phyloP scores from a whole-genome alignment of 2,888 invertebrate species.

The Calliopum simillimum region DNA sequence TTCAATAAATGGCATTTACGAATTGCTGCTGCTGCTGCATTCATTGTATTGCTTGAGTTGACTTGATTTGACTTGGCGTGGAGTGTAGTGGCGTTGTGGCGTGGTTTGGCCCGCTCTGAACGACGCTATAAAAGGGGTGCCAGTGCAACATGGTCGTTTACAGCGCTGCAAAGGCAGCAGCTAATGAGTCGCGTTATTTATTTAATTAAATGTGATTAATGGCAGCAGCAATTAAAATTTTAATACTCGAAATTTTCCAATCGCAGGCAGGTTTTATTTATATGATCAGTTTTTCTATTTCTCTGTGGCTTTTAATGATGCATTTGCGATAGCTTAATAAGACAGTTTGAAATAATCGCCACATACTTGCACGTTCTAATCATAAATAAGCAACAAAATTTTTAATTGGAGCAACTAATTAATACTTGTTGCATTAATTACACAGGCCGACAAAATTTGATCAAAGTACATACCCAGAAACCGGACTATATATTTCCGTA shows the following conservation, averaged over 20 bases:
- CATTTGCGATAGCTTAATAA: slow-evolving; percentile 15
- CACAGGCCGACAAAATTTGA: no score
- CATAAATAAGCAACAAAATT: slow-evolving; percentile 22
- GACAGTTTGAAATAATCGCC: slow-evolving; percentile 29
- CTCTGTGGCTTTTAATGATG: background rate
- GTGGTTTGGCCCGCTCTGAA: no score
- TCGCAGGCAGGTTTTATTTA: slow-evolving; percentile 5
- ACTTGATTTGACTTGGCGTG: no score
- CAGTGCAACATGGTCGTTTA: slow-evolving; percentile 1
- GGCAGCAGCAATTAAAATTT: slow-evolving; percentile 34
- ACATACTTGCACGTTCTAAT: slow-evolving; percentile 43
- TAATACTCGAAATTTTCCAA: slow-evolving; percentile 21
- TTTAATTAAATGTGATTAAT: slow-evolving; percentile 34
- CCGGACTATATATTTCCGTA: no score
- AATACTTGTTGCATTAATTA: no score
- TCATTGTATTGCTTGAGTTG: background rate
- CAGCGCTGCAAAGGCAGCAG: background rate
- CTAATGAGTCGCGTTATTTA: slow-evolving; percentile 32
- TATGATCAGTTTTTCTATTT: background rate
- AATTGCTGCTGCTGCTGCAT: background rate
- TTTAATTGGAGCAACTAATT: background rate
- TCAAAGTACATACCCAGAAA: no score
- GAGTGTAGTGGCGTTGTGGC: no score
- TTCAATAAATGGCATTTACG: slow-evolving; percentile 20
- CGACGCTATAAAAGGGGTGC: no score